Evolutionary conservation across 2,888 invertebrate species (phyloP).

Genomic region (Adela reaumurella): DNA sequence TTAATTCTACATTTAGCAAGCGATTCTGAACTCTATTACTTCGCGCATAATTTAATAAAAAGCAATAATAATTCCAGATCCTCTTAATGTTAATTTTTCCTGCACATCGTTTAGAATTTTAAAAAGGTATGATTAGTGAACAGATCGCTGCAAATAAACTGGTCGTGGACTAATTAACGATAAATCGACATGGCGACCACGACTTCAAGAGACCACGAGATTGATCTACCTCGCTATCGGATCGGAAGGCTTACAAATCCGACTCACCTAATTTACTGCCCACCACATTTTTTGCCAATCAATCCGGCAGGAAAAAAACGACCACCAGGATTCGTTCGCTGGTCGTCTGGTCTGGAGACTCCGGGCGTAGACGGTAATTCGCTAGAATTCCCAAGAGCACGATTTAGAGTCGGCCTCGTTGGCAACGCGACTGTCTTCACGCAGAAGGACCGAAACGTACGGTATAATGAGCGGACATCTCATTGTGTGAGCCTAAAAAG

Average conservation of each 20-base stretch:
- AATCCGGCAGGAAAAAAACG: not conserved
- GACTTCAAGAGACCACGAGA: not conserved
- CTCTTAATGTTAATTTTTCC: no score
- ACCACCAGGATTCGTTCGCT: no score
- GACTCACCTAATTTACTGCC: not conserved
- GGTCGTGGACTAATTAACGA: no score
- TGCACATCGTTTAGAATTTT: no score
- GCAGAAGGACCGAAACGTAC: not conserved
- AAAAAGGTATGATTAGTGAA: no score
- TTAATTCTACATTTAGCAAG: no score
- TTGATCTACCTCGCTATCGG: not conserved
- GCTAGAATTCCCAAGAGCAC: slow-evolving; percentile 43
- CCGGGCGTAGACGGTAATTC: slow-evolving; percentile 29
- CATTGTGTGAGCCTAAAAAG: slow-evolving; percentile 40
- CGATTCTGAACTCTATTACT: no score
- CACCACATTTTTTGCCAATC: not conserved
- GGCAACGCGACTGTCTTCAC: not conserved
- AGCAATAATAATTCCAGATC: no score
- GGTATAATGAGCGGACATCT: slow-evolving; percentile 40
- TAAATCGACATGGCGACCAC: no score
- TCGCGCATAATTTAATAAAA: no score
- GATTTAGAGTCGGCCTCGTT: slow-evolving; percentile 35
- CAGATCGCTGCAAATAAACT: no score
- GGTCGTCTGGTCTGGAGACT: no score
- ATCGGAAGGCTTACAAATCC: not conserved